These are phyloP conservation scores for Bostrychus sinensis DNA, from an alignment of 2,113 vertebrate species.

Conservation along the genomic window DNA sequence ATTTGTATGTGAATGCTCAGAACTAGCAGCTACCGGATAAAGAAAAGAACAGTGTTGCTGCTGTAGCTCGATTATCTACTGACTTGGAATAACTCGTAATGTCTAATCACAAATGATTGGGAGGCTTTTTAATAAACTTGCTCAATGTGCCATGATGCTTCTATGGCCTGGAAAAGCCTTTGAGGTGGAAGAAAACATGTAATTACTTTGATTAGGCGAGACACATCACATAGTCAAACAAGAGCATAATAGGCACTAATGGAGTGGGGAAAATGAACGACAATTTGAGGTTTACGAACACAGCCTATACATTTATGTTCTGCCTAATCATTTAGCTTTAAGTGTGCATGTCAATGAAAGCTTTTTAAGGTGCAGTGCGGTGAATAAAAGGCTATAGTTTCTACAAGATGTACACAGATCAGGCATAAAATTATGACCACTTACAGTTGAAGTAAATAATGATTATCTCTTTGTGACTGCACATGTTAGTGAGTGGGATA, in stretches of 20 bases:
- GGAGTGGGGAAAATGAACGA: conserved; percentile 18
- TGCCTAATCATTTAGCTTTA: neutral
- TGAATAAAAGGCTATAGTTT: neutral
- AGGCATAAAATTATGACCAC: neutral
- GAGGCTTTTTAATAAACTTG: conserved; percentile 64
- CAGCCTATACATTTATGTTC: neutral
- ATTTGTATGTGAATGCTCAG: too few relatives aligned
- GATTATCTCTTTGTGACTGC: too few relatives aligned
- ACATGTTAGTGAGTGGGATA: too few relatives aligned
- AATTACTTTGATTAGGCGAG: conserved; percentile 57
- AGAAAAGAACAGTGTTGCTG: conserved; percentile 6
- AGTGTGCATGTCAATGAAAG: neutral
- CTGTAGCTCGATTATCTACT: conserved; percentile 33
- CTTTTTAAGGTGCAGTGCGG: neutral
- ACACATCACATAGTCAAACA: conserved; percentile 42
- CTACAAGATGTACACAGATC: neutral
- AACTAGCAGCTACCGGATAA: too few relatives aligned
- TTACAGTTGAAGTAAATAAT: neutral
- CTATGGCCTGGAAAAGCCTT: conserved; percentile 27
- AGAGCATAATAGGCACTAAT: conserved; percentile 18
- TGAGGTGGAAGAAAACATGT: conserved; percentile 56
- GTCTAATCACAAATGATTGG: conserved; percentile 53
- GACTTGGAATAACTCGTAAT: conserved; percentile 44
- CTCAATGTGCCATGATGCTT: conserved; percentile 50
- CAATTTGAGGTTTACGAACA: conserved; percentile 1